These are phyloP conservation scores for Lasiurus cinereus DNA, from an alignment of 2,113 vertebrate genomes.

Conservation along the genomic window DNA sequence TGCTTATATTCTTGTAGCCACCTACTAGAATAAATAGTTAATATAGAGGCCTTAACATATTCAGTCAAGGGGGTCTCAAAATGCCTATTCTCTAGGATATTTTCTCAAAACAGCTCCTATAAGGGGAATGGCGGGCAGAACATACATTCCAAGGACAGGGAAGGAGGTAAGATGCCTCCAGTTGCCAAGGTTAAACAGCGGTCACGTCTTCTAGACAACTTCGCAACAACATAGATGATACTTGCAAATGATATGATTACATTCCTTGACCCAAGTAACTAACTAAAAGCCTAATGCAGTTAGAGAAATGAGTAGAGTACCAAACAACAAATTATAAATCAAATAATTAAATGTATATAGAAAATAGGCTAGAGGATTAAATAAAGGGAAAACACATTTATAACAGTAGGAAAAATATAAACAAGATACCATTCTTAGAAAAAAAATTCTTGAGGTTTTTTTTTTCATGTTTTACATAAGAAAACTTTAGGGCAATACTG, in stretches of 20 bases:
- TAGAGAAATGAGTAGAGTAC: not conserved
- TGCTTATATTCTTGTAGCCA: not conserved
- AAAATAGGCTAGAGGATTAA: not conserved
- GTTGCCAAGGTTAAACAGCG: not conserved
- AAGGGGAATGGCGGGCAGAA: not conserved
- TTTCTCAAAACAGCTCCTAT: not conserved
- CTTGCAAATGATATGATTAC: not conserved
- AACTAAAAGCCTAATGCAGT: not conserved
- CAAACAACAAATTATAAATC: conserved; percentile 13
- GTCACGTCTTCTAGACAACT: not conserved
- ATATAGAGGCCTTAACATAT: not conserved
- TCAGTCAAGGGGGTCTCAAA: not conserved
- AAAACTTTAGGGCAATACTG: not conserved
- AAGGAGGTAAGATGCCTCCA: not conserved
- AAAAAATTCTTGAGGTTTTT: not conserved
- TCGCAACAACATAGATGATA: not conserved
- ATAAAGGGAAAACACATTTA: not conserved
- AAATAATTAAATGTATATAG: not conserved
- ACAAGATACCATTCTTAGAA: not conserved
- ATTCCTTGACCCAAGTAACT: not conserved
- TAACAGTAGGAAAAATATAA: not conserved
- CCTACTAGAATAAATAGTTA: not conserved
- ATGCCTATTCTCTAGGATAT: not conserved
- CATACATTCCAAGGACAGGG: not conserved
- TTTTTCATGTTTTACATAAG: not conserved